A percentile compares a stretch with the other conserved stretches of the same genome.
Evolutionary conservation across 2,797 vertebrate genomes (phyloP).

Genomic region (Crypturellus tataupa): DNA sequence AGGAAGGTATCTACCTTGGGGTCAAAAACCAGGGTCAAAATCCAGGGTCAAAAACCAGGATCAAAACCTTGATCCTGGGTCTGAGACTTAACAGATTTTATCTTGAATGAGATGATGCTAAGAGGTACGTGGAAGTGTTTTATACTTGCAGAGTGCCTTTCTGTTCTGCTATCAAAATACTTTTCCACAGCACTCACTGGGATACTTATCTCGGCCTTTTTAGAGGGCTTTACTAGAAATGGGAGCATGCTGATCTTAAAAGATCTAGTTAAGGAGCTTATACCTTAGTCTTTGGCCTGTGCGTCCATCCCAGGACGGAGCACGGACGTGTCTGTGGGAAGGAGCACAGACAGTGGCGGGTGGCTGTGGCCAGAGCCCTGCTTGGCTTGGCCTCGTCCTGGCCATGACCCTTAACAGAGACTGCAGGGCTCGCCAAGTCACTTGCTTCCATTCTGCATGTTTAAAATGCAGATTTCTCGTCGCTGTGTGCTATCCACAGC

Average conservation of each 20-base stretch:
- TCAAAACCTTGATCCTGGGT: not conserved
- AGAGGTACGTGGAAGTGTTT: accelerated
- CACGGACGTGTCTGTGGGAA: not conserved
- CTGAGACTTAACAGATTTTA: not conserved
- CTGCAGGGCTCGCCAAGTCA: too few species aligned
- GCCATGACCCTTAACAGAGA: not conserved
- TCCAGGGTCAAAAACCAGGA: not conserved
- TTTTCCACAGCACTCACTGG: accelerated
- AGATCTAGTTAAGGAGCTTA: slow-evolving; percentile 3
- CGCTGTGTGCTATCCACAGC: not conserved
- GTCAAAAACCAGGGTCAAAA: not conserved
- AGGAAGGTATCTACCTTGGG: not conserved
- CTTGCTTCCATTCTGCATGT: not conserved
- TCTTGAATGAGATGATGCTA: accelerated
- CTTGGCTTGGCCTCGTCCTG: accelerated
- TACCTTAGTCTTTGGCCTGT: not conserved
- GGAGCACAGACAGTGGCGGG: not conserved
- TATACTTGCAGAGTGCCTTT: accelerated
- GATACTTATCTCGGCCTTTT: not conserved
- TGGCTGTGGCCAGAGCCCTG: not conserved
- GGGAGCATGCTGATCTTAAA: not conserved
- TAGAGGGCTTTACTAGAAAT: not conserved
- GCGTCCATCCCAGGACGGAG: accelerated
- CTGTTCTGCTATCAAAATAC: accelerated
- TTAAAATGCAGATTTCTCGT: not conserved